Conservation (phyloP, 2,888 invertebrate genomes). For the Fragum whitleyi region DNA sequence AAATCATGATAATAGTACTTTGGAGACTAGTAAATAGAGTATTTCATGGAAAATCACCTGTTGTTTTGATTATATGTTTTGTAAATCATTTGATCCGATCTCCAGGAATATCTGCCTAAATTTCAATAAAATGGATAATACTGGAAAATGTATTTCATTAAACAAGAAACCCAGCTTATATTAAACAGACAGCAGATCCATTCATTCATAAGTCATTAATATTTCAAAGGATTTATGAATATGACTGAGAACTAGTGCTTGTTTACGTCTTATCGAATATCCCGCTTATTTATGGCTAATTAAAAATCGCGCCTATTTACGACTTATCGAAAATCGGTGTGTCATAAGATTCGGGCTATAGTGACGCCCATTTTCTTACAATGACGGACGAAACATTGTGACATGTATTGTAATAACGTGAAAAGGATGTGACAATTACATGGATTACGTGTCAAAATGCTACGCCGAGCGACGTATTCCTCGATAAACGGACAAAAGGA, state of each 20-base stretch:
- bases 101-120: no score
- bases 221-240: not conserved
- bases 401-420: not conserved
- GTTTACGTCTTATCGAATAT: not conserved
- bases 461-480: slow-evolving; percentile 14
- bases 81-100: no score
- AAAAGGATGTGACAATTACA: slow-evolving; percentile 6
- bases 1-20: no score
- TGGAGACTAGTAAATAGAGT: no score
- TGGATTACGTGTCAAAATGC: slow-evolving; percentile 11
- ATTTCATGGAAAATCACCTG: no score
- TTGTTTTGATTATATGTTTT: no score
- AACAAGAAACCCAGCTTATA: no score
- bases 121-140: no score
- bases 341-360: not conserved
- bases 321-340: not conserved
- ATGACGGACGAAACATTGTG: not conserved
- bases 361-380: not conserved
- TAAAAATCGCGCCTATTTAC: not conserved
- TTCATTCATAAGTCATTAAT: no score
- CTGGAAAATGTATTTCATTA: no score
- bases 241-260: not conserved
- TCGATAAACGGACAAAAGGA: slow-evolving; percentile 21
- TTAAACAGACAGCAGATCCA: no score
- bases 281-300: no score